Evolutionary conservation across 2,888 invertebrate genomes (phyloP), one percentile per base, ranked within the genome.

Genomic region (Scaeva pyrastri): DNA sequence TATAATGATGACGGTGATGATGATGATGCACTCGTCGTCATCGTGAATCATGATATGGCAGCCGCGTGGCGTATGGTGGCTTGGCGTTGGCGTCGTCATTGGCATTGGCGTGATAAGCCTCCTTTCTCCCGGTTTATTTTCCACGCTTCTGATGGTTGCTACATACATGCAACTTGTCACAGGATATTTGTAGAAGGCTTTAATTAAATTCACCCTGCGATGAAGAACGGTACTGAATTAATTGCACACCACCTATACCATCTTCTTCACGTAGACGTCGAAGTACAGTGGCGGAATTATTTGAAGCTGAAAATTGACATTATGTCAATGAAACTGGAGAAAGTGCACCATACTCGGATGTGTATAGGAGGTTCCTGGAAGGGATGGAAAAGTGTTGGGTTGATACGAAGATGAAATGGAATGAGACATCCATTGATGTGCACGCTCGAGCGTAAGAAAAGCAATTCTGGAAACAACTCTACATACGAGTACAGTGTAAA

Each of bases 241-340:
- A 82, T 86, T 82, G 58, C 70, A 71, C n/a, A 45, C 14, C 45
- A 45, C 14, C 45, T 14, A n/a, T 4, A 45, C n/a, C 45, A 6
- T n/a, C n/a, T 4, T 16, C 48, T 0, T 3, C 8, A 12, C 21
- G 4, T 8, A 1, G 6, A 39, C 19, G 1, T 36, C 19, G 10
- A 12, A 11, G 41, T 43, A 31, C 11, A 43, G 19, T 14, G 41
- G 43, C 26, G 39, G 60, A 45, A 71, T 7, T 74, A 66, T 82
- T 78, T 64, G 52, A 70, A 77, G 50, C 62, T 82, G 64, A 73
- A 78, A 86, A 78, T 77, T 86, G 82, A 78, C 82, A 74, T 77
- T 71, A 74, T 71, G 77, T 58, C 71, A 77, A 45, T 77, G 77
- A 73, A 66, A 73, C 72, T 85, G 26, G 48, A 73, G 72, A 45